Evolutionary conservation across 2,113 vertebrate genomes (phyloP).

Genomic region (Anoura caudifer): DNA sequence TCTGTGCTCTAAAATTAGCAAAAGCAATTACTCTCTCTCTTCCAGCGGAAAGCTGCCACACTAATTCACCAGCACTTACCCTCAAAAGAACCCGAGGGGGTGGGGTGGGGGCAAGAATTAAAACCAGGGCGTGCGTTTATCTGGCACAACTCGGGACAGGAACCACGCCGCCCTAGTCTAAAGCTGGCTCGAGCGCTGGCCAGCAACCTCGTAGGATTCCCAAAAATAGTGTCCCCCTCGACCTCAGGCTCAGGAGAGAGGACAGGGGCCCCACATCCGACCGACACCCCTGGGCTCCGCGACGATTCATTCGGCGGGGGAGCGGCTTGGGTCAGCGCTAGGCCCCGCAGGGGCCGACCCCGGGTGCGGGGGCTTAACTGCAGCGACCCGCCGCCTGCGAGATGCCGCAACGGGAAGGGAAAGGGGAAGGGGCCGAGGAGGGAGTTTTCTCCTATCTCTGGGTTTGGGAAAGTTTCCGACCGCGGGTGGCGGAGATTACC

Average conservation of each 20-base stretch:
- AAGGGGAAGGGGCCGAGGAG: background rate
- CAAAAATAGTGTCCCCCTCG: background rate
- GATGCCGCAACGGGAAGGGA: background rate
- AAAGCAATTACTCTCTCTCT: slow-evolving; percentile 60
- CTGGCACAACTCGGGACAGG: slow-evolving; percentile 23
- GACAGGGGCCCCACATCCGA: background rate
- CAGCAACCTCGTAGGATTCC: background rate
- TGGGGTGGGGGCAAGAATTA: background rate
- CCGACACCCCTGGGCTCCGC: background rate
- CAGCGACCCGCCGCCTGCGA: background rate
- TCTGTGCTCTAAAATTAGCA: slow-evolving; percentile 56
- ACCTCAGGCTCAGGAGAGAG: background rate
- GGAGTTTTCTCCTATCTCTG: background rate
- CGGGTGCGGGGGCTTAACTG: background rate
- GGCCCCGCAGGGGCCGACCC: background rate
- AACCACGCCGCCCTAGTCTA: background rate
- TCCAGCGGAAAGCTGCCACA: background rate
- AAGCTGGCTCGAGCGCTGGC: background rate
- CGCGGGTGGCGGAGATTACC: slow-evolving; percentile 62
- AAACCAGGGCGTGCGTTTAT: slow-evolving; percentile 59
- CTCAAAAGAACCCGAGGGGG: slow-evolving; percentile 18
- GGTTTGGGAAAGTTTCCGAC: slow-evolving; percentile 18
- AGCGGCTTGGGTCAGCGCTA: background rate
- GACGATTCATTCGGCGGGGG: background rate
- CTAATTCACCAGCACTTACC: slow-evolving; percentile 35